Evolutionary conservation across 2,797 vertebrate genomes (phyloP).

Genomic region (Macrochelys suwanniensis): DNA sequence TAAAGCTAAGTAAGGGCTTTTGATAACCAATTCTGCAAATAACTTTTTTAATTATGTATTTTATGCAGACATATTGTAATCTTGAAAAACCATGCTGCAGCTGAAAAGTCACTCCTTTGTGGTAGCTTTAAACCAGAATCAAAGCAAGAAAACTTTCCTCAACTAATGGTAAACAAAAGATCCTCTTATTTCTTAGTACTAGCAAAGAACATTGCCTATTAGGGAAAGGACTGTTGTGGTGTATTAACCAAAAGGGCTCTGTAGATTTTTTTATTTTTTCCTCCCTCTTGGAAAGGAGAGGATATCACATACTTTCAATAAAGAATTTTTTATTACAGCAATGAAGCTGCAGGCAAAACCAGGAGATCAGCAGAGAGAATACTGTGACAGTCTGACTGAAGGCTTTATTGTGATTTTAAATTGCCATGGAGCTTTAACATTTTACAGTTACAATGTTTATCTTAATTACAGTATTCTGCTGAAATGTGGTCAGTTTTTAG

Average conservation of each 20-base stretch:
- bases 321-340: background rate
- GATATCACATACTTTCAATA: background rate
- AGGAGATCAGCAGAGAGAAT: background rate
- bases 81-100: constrained; percentile 76
- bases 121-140: constrained; percentile 77
- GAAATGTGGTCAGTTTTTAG: background rate
- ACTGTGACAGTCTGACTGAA: background rate
- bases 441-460: constrained; percentile 16
- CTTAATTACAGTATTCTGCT: constrained; percentile 21
- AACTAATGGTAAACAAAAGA: constrained; percentile 68
- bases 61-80: constrained; percentile 76
- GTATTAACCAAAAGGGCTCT: background rate
- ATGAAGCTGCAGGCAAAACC: background rate
- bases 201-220: constrained; percentile 45
- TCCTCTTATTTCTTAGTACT: constrained; percentile 72
- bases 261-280: background rate
- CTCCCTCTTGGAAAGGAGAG: constrained; percentile 20
- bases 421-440: constrained; percentile 35
- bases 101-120: constrained; percentile 74
- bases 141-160: constrained; percentile 76
- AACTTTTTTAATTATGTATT: constrained; percentile 70
- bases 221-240: constrained; percentile 33
- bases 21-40: constrained; percentile 66
- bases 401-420: background rate
- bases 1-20: constrained; percentile 68